Evolutionary conservation across 2,888 invertebrate genomes (phyloP), one percentile per base, ranked within the genome.

Genomic region (Lissonota sp.): DNA sequence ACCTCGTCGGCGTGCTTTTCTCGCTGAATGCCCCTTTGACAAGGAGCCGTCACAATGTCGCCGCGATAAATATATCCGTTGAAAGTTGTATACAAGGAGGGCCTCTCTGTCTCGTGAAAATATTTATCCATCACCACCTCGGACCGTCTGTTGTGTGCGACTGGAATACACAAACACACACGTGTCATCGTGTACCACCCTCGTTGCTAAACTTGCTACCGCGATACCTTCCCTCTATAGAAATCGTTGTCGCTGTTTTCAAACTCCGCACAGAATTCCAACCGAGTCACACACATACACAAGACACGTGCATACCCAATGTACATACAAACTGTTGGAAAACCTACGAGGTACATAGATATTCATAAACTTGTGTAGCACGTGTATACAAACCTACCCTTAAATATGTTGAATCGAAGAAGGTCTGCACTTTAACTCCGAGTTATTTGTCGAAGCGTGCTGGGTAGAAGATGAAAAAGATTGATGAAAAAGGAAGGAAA

Each of bases 11-110:
- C n/a, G n/a, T n/a, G n/a, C n/a, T n/a, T 42, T 12, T 55, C 44
- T 16, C 44, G 57, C 57, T 82, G 82, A 82, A 82, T 82, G 66
- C 71, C 66, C 44, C 57, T 40, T 70, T 78, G 75, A 75, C 79
- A 75, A 79, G 60, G 75, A 67, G 67, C 75, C 67, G 75, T 75
- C 82, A 79, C 71, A 82, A 82, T 75, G 71, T 75, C 67, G 44
- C 26, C 44, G 71, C 79, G 82, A 82, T 82, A 82, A 82, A 82
- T 79, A 79, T 71, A 71, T 82, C 57, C 71, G 67, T 63, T 53
- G 74, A 75, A 80, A 78, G 66, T 78, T 73, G 69, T 77, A 73
- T 64, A 55, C 8, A 51, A 67, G 71, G 66, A 64, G 46, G 60
- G 53, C 53, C 7, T 44, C 44, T 44, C 16, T 60, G 6, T 69